These are phyloP conservation scores for Trididemnum miniatum DNA, from an alignment of 23 tunicate genomes.

Conservation along the genomic window DNA sequence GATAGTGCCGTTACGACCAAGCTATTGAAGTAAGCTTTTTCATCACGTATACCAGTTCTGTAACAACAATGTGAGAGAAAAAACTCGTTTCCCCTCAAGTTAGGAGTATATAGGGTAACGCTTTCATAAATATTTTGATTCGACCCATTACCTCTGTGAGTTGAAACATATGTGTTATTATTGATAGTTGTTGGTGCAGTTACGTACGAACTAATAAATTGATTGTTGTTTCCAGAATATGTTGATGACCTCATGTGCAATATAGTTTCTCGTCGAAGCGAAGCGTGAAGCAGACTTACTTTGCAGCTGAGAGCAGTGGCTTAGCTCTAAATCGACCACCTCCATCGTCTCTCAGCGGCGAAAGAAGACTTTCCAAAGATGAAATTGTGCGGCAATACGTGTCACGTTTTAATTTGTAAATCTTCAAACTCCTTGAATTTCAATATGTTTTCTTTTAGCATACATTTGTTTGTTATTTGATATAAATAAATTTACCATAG, in stretches of 20 bases:
- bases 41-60: too few species aligned
- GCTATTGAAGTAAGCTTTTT: too few species aligned
- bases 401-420: not conserved
- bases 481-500: too few species aligned
- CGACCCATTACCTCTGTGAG: too few species aligned
- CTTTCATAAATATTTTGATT: too few species aligned
- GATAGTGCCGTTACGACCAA: too few species aligned
- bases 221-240: not conserved
- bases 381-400: not conserved
- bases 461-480: too few species aligned
- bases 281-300: not conserved
- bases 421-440: too few species aligned
- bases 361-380: not conserved
- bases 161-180: not conserved
- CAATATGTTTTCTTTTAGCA: too few species aligned
- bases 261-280: not conserved
- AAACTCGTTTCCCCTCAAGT: too few species aligned
- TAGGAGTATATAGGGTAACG: too few species aligned
- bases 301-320: not conserved
- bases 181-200: not conserved
- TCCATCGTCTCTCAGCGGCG: not conserved
- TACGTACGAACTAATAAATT: not conserved
- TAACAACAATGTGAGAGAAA: too few species aligned
- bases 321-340: not conserved
- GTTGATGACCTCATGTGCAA: not conserved